A percentile compares a stretch with the other conserved stretches of the same genome.
Conservation (phyloP, 2,797 vertebrate species). For the Gymnoscopelus microlampas region DNA sequence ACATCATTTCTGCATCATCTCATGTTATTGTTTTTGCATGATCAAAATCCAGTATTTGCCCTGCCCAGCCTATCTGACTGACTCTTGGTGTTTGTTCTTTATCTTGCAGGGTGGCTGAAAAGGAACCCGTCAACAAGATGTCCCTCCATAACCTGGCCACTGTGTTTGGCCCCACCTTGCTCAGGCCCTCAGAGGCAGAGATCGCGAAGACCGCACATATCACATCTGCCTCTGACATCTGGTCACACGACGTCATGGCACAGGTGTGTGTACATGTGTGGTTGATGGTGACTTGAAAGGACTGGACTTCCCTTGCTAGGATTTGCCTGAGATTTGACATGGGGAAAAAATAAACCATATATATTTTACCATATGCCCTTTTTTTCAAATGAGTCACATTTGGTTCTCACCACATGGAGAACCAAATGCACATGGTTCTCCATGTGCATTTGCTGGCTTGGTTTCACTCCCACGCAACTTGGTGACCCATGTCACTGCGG, state of each 20-base stretch:
- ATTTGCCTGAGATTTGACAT: too few relatives aligned
- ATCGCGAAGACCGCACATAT: conserved; percentile 87
- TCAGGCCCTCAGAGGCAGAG: conserved; percentile 94
- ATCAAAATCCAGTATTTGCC: neutral
- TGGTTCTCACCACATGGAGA: too few relatives aligned
- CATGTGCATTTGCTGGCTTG: conserved; percentile 19
- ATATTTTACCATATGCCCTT: neutral
- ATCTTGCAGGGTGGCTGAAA: conserved; percentile 91
- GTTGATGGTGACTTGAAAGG: too few relatives aligned
- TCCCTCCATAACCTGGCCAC: conserved; percentile 98
- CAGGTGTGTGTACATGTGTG: conserved; percentile 81
- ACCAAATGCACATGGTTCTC: too few relatives aligned
- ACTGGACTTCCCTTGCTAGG: too few relatives aligned
- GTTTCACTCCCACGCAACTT: conserved; percentile 51
- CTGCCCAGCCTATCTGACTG: neutral
- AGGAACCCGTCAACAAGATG: conserved; percentile 99
- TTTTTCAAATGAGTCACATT: too few relatives aligned
- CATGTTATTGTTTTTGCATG: too few relatives aligned
- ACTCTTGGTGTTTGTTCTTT: neutral
- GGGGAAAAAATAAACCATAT: too few relatives aligned
- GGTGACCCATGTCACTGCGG: conserved; percentile 49
- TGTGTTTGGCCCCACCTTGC: conserved; percentile 95
- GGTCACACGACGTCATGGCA: conserved; percentile 99
- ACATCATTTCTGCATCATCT: too few relatives aligned
- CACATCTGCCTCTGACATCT: conserved; percentile 95